A percentile compares a stretch with the other conserved stretches of the same genome.
These are phyloP conservation scores for Bos indicus DNA, from an alignment of 2,113 vertebrate genomes.

Conservation along the genomic window DNA sequence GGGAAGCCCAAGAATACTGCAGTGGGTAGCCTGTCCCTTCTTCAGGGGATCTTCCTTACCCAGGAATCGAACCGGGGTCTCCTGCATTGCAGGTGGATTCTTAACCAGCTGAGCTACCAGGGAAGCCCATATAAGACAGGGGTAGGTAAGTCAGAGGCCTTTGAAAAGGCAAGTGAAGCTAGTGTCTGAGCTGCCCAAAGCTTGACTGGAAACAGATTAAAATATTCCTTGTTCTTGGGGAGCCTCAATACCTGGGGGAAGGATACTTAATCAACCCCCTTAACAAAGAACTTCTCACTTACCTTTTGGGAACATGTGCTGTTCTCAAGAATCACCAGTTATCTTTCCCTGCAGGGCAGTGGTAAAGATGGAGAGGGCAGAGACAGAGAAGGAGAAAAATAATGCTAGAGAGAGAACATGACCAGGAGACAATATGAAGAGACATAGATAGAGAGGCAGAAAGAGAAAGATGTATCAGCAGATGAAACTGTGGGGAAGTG, in stretches of 20 bases:
- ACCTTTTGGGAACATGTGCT: background rate
- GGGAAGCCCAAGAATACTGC: background rate
- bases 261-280: background rate
- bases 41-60: background rate
- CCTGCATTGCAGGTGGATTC: background rate
- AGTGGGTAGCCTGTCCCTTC: background rate
- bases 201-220: background rate
- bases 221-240: background rate
- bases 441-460: conserved; percentile 73
- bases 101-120: background rate
- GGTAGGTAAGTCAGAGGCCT: background rate
- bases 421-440: background rate
- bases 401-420: background rate
- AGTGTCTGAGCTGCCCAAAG: background rate
- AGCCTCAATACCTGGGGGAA: background rate
- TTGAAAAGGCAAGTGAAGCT: background rate
- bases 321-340: background rate
- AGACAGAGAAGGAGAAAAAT: background rate
- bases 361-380: background rate
- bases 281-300: background rate
- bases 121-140: background rate
- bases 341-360: background rate
- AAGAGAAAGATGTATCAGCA: background rate
- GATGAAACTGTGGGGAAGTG: conserved; percentile 73
- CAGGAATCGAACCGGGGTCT: background rate